A percentile compares a stretch with the other conserved stretches of the same genome.
These are phyloP conservation scores for Bombus terrestris DNA, from an alignment of 1,140 invertebrate genomes.

Conservation along the genomic window DNA sequence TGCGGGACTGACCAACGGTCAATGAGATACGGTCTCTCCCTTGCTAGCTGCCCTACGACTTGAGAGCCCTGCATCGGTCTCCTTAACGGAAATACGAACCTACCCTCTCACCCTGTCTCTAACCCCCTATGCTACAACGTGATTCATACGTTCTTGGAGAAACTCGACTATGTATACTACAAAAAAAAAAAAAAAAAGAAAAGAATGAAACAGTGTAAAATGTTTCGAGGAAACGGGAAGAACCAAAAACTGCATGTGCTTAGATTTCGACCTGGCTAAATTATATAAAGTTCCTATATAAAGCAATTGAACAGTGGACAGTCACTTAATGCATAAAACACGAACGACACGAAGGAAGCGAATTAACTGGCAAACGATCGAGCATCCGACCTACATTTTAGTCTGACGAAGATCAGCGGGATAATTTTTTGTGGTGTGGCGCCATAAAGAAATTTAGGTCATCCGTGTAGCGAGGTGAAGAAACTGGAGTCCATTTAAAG, in stretches of 20 bases:
- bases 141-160: slow-evolving; percentile 66
- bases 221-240: not conserved
- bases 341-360: no score
- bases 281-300: not conserved
- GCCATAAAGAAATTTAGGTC: slow-evolving; percentile 12
- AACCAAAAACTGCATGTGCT: not conserved
- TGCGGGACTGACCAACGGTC: slow-evolving; percentile 80
- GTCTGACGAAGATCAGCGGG: slow-evolving; percentile 4
- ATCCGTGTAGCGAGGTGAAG: not conserved
- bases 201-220: not conserved
- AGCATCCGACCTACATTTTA: slow-evolving; percentile 15
- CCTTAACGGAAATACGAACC: slow-evolving; percentile 76
- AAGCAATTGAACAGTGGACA: not conserved
- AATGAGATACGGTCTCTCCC: slow-evolving; percentile 82
- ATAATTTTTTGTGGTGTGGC: slow-evolving; percentile 30
- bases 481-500: slow-evolving; percentile 7
- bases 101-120: slow-evolving; percentile 58
- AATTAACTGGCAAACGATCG: slow-evolving; percentile 3
- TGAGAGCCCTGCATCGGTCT: slow-evolving; percentile 61
- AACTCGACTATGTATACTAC: not conserved
- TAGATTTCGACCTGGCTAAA: not conserved
- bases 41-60: slow-evolving; percentile 59
- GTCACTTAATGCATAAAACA: not conserved
- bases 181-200: no score
- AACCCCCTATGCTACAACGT: slow-evolving; percentile 52